Evolutionary conservation across 2,113 vertebrate genomes (phyloP).

Genomic region (Hymenochirus boettgeri): DNA sequence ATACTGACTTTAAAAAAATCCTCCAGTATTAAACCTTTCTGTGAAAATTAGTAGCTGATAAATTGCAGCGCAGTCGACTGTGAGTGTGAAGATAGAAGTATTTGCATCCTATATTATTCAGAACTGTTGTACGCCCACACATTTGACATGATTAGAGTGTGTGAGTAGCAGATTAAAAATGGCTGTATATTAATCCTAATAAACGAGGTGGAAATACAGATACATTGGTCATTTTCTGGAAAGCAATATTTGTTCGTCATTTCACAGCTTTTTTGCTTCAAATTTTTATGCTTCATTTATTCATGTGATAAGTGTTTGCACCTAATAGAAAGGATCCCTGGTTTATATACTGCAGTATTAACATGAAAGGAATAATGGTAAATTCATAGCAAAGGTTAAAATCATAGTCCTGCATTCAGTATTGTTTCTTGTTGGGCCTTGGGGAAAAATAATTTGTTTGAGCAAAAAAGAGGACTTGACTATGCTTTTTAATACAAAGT

Average conservation of each 20-base stretch:
- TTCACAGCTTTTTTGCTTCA: slow-evolving; percentile 34
- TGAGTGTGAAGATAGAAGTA: slow-evolving; percentile 51
- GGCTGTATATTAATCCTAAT: slow-evolving; percentile 43
- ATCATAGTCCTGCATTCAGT: no score
- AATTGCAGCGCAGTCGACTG: slow-evolving; percentile 55
- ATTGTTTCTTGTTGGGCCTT: no score
- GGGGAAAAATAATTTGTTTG: no score
- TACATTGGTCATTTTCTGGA: slow-evolving; percentile 46
- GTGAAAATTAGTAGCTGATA: slow-evolving; percentile 56
- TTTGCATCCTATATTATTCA: slow-evolving; percentile 56
- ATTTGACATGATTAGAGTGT: slow-evolving; percentile 55
- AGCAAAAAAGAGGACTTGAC: no score
- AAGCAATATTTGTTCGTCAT: slow-evolving; percentile 46
- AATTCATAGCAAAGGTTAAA: background rate
- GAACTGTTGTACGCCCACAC: slow-evolving; percentile 47
- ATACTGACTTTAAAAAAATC: slow-evolving; percentile 46
- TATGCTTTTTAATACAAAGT: no score
- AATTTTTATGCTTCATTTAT: no score
- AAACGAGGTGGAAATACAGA: slow-evolving; percentile 50
- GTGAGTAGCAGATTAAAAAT: slow-evolving; percentile 52
- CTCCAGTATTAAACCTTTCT: slow-evolving; percentile 45
- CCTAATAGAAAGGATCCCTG: slow-evolving; percentile 16
- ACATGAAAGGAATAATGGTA: background rate
- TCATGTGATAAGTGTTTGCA: slow-evolving; percentile 17
- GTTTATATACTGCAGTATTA: slow-evolving; percentile 23